Conservation (phyloP, 2,113 vertebrate genomes). For the Myiozetetes cayanensis region DNA sequence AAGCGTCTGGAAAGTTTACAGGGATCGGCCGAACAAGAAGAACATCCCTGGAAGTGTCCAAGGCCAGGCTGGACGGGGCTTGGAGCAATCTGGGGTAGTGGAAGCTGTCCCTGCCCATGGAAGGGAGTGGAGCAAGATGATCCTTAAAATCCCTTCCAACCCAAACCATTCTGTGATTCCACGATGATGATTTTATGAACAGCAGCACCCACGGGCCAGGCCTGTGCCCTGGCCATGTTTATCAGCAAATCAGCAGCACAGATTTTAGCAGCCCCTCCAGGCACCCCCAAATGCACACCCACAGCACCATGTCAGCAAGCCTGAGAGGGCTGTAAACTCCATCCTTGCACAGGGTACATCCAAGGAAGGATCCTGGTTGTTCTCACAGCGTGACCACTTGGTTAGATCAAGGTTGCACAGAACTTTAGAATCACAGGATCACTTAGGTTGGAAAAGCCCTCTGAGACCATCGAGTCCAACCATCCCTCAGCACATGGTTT, state of each 20-base stretch:
- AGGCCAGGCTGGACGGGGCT: accelerated
- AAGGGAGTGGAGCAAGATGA: neutral
- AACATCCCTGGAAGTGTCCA: neutral
- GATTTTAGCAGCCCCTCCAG: neutral
- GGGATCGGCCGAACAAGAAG: neutral
- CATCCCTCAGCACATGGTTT: neutral
- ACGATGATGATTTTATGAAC: too few species aligned
- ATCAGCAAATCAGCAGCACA: neutral
- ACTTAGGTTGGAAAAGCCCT: neutral
- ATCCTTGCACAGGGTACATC: neutral
- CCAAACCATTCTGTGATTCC: neutral
- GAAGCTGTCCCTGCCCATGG: neutral
- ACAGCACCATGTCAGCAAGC: neutral
- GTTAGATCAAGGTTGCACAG: neutral
- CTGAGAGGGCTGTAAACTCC: neutral
- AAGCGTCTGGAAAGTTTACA: neutral
- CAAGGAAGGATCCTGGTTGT: neutral
- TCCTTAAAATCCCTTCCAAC: neutral
- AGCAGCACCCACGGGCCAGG: neutral
- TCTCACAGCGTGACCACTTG: neutral
- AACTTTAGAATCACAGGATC: neutral
- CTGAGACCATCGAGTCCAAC: neutral
- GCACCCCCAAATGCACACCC: neutral
- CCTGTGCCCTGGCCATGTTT: neutral
- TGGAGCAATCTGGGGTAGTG: neutral